Percentiles rank a stretch among this genome's conserved stretches.
These are phyloP conservation scores for Sipha flava DNA, from an alignment of 1,140 invertebrate genomes.

Conservation along the genomic window DNA sequence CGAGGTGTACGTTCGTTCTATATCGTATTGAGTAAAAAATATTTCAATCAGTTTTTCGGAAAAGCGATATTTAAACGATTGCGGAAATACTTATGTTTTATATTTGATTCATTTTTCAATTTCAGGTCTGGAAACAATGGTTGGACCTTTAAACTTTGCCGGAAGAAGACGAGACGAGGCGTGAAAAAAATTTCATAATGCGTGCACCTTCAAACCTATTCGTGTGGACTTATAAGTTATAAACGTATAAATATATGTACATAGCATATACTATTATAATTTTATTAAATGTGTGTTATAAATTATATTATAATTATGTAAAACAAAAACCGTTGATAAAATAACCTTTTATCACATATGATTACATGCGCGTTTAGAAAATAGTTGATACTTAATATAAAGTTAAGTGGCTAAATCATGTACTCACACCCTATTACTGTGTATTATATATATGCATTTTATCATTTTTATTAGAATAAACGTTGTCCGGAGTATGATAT, in stretches of 20 bases:
- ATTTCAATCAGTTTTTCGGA: too few species aligned
- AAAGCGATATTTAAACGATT: too few species aligned
- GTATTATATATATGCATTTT: neutral
- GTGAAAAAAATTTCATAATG: neutral
- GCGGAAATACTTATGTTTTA: too few species aligned
- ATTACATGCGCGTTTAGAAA: neutral
- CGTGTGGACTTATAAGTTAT: neutral
- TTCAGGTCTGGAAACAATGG: constrained; percentile 30
- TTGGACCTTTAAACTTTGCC: constrained; percentile 2
- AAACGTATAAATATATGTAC: neutral
- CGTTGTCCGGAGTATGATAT: neutral
- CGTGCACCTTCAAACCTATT: neutral
- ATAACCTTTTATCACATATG: neutral
- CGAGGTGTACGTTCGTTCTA: too few species aligned
- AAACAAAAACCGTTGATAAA: neutral
- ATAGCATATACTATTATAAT: neutral
- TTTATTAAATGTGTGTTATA: neutral
- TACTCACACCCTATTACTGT: too few species aligned
- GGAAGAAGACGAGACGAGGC: constrained; percentile 22
- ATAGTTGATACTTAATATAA: neutral
- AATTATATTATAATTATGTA: neutral
- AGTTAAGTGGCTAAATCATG: neutral
- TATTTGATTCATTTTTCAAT: neutral
- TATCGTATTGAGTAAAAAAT: too few species aligned
- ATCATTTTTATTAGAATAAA: too few species aligned